Evolutionary conservation across 2,113 vertebrate genomes (phyloP).

Genomic region (Lates calcarifer): DNA sequence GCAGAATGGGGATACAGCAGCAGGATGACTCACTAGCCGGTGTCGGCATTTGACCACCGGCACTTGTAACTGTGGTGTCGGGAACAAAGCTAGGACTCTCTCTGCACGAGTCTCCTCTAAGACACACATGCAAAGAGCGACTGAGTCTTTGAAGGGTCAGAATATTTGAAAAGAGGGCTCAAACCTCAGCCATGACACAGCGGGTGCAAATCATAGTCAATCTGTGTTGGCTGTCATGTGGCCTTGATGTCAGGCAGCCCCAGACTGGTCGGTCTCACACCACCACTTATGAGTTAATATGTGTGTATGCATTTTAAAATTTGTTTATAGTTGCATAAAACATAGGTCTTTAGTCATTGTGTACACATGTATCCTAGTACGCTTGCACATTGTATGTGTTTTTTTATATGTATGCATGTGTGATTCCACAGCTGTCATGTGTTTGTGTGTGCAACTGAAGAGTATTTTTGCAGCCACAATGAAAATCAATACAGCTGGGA

Average conservation of each 20-base stretch:
- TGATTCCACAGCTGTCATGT: slow-evolving; percentile 25
- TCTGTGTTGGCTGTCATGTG: slow-evolving; percentile 26
- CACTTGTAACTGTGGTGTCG: slow-evolving; percentile 44
- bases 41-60: slow-evolving; percentile 44
- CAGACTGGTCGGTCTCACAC: not conserved
- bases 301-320: not conserved
- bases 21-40: slow-evolving; percentile 46
- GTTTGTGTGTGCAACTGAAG: slow-evolving; percentile 37
- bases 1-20: slow-evolving; percentile 38
- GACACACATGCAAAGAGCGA: not conserved
- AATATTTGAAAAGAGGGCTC: slow-evolving; percentile 13
- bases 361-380: not conserved
- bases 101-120: slow-evolving; percentile 8
- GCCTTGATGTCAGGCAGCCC: slow-evolving; percentile 20
- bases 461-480: slow-evolving; percentile 51
- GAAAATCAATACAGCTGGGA: slow-evolving; percentile 65
- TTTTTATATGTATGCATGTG: not conserved
- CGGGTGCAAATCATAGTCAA: slow-evolving; percentile 21
- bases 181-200: slow-evolving; percentile 13
- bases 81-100: not conserved
- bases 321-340: not conserved
- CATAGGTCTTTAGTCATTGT: not conserved
- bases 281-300: not conserved
- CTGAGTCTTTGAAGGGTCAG: slow-evolving; percentile 19
- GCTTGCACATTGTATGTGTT: not conserved